Base-by-base conservation (phyloP, 2,888 invertebrate species). In the Amblyjoppa fuscipennis region DNA sequence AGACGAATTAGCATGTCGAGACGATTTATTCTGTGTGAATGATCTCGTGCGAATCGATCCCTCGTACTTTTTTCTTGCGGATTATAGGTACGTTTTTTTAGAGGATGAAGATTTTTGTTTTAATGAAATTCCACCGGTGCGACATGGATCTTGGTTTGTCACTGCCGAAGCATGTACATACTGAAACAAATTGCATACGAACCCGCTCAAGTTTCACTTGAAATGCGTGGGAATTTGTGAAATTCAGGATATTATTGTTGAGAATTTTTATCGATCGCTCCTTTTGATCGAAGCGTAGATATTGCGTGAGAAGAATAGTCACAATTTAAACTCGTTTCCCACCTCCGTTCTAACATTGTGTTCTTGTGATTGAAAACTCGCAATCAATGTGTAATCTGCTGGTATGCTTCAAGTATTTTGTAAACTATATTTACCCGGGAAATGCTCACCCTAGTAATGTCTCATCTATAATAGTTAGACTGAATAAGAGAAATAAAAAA, bases 401-500 rank as follows among this genome's bases (percentile, higher is more conserved):
- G 64, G 64, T 64, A n/a, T 38, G 64, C 38, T 64, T 64, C n/a
- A 34, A 64, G 64, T 64, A 38, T 64, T 64, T 64, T 64, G 38
- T 38, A 64, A 49, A 76, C 31, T n/a, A n/a, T 31, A 38, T 64
- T 64, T 51, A 53, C 51, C 34, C 13, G 51, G 66, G 38, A 49
- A 66, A 76, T 38, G 66, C 66, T 49, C 76, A 34, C 53, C 31
- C 51, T 20, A 59, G 25, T 59, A 59, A 59, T 28, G 59, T 59
- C 38, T 34, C 66, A 51, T 49, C 38, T 51, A 38, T n/a, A 34
- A 53, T n/a, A 64, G 31, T 34, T 66, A 25, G 76, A 76, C 51
- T 76, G 51, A 66, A 28, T 66, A 66, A 76, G 34, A 66, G 38
- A 66, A 66, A 34, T 51, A 66, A 45, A 25, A 61, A 51, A 76